A percentile compares a stretch with the other conserved stretches of the same genome.
These are phyloP conservation scores for Noctua janthina DNA, from an alignment of 2,888 invertebrate genomes.

Conservation along the genomic window DNA sequence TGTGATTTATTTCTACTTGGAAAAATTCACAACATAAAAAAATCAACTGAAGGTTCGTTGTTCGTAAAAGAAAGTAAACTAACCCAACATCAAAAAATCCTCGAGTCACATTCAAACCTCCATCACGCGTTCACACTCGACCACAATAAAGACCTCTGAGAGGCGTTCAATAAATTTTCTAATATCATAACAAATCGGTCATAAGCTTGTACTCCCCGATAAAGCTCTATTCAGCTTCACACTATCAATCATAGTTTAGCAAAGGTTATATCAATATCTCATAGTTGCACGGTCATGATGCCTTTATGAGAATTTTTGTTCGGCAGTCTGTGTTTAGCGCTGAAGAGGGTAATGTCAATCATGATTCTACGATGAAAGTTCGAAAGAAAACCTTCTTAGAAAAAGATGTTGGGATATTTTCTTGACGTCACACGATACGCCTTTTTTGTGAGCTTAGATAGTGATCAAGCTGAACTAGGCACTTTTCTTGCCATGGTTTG, in stretches of 20 bases:
- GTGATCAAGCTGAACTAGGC: background rate
- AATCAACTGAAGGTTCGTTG: background rate
- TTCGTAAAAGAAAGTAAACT: conserved; percentile 7
- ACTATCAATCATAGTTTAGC: conserved; percentile 89
- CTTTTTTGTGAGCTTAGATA: background rate
- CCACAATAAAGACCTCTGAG: conserved; percentile 60
- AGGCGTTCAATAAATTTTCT: conserved; percentile 72
- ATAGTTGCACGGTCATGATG: conserved; percentile 84
- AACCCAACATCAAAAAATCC: conserved; percentile 23
- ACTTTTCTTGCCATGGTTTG: background rate
- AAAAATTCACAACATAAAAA: background rate
- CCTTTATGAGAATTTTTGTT: conserved; percentile 80
- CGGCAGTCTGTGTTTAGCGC: conserved; percentile 70
- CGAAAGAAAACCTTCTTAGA: conserved; percentile 34
- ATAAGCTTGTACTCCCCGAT: conserved; percentile 79
- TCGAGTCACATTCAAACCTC: conserved; percentile 43
- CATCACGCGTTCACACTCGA: conserved; percentile 43
- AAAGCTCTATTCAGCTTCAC: conserved; percentile 81
- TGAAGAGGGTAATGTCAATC: conserved; percentile 78
- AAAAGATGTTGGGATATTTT: conserved; percentile 39
- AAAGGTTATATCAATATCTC: conserved; percentile 86
- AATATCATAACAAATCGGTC: conserved; percentile 85
- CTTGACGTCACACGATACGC: background rate
- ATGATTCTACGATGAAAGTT: conserved; percentile 60
- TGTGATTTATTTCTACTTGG: background rate